Percentiles rank a stretch among this genome's conserved stretches.
Evolutionary conservation across 2,113 vertebrate species (phyloP).

Genomic region (Panthera uncia): DNA sequence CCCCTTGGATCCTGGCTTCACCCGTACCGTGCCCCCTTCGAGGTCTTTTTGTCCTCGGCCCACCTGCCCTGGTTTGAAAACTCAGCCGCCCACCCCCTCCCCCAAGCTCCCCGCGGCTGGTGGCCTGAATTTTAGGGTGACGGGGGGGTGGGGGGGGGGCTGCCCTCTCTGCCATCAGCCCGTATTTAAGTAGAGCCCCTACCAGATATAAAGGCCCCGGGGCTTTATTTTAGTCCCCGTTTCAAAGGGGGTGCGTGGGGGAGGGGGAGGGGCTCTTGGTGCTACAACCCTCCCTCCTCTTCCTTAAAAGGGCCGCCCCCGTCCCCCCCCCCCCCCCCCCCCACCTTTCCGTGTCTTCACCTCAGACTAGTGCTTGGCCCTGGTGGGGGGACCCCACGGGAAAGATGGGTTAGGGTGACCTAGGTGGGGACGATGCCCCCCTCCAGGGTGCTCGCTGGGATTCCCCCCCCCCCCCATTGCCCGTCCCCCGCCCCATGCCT

Average conservation of each 20-base stretch:
- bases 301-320: neutral
- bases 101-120: neutral
- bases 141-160: too few species aligned
- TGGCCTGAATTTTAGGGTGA: neutral
- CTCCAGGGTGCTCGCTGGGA: neutral
- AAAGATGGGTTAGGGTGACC: neutral
- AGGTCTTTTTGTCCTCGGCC: neutral
- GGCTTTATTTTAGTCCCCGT: neutral
- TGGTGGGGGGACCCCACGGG: neutral
- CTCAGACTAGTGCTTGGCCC: neutral
- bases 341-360: neutral
- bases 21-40: neutral
- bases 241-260: neutral
- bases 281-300: constrained; percentile 44
- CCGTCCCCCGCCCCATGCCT: neutral
- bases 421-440: neutral
- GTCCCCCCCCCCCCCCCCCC: too few species aligned
- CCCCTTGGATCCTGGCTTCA: neutral
- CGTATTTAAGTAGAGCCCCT: neutral
- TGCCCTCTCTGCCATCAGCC: neutral
- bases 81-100: neutral
- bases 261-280: constrained; percentile 52
- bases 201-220: too few species aligned
- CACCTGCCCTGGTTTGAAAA: neutral
- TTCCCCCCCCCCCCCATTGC: neutral